Percentiles rank a stretch among this genome's conserved stretches.
Evolutionary conservation across 1,140 invertebrate genomes (phyloP).

Genomic region (Potamilus streckersoni): DNA sequence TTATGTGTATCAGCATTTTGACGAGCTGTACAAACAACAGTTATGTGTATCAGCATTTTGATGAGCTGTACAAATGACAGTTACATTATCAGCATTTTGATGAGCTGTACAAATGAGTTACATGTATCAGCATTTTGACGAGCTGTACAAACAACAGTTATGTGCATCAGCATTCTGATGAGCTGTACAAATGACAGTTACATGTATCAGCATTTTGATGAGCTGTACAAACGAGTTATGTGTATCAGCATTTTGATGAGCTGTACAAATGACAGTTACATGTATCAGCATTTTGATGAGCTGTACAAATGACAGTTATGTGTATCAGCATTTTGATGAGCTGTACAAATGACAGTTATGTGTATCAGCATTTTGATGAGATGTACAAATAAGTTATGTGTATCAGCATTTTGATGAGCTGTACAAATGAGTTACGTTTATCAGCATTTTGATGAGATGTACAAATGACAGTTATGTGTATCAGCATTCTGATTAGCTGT

Average conservation of each 20-base stretch:
- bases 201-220: conserved; percentile 20
- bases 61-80: not conserved
- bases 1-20: conserved; percentile 22
- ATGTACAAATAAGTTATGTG: no score
- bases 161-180: conserved; percentile 21
- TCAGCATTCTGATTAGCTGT: conserved; percentile 22
- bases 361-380: conserved; percentile 23
- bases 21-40: not conserved
- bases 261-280: not conserved
- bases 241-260: conserved; percentile 23
- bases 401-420: conserved; percentile 22
- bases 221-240: no score
- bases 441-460: conserved; percentile 23
- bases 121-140: conserved; percentile 20
- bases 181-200: conserved; percentile 2
- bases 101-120: conserved; percentile 5
- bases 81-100: conserved; percentile 24
- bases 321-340: conserved; percentile 23
- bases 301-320: not conserved
- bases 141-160: conserved; percentile 1
- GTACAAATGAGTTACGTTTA: conserved; percentile 4
- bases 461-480: conserved; percentile 4
- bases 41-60: conserved; percentile 22
- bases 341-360: not conserved
- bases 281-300: conserved; percentile 23